phyloP scores from a whole-genome alignment of 1,140 invertebrate genomes.

The Ditylenchus dipsaci region DNA sequence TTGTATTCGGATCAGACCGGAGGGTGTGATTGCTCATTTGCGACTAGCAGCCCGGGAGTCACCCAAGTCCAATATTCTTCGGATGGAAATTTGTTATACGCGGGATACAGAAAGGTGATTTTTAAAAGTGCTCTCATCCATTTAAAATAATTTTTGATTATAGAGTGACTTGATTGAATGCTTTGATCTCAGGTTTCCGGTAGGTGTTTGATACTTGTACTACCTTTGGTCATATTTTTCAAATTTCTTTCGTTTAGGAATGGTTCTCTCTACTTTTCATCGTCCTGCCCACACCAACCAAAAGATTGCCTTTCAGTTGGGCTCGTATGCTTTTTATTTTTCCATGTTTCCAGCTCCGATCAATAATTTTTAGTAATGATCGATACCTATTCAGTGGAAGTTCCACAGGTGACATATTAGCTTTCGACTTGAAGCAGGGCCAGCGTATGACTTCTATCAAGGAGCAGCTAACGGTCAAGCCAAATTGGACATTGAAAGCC shows the following conservation, averaged over 20 bases:
- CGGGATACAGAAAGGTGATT: conserved; percentile 24
- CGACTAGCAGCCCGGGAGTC: conserved; percentile 10
- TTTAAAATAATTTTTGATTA: conserved; percentile 1
- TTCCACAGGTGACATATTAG: conserved; percentile 13
- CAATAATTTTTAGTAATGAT: conserved; percentile 4
- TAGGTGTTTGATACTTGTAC: background rate
- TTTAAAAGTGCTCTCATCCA: background rate
- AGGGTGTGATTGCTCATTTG: conserved; percentile 34
- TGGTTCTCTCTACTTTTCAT: conserved; percentile 11
- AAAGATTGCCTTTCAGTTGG: conserved; percentile 28
- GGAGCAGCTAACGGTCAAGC: background rate
- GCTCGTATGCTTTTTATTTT: conserved; percentile 1
- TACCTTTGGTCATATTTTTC: background rate
- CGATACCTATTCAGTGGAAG: conserved; percentile 28
- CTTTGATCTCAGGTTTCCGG: conserved; percentile 25
- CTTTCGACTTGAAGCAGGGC: conserved; percentile 21
- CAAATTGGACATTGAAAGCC: conserved; percentile 7
- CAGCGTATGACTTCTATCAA: conserved; percentile 4
- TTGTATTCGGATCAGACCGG: conserved; percentile 35
- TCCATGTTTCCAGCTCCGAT: too few species aligned
- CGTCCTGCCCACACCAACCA: conserved; percentile 18
- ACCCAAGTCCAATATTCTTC: conserved; percentile 37
- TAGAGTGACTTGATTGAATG: conserved; percentile 20
- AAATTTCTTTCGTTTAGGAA: background rate
- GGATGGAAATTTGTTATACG: conserved; percentile 36